phyloP scores from a whole-genome alignment of 2,797 vertebrate genomes.

The Emydoidea blandingii region DNA sequence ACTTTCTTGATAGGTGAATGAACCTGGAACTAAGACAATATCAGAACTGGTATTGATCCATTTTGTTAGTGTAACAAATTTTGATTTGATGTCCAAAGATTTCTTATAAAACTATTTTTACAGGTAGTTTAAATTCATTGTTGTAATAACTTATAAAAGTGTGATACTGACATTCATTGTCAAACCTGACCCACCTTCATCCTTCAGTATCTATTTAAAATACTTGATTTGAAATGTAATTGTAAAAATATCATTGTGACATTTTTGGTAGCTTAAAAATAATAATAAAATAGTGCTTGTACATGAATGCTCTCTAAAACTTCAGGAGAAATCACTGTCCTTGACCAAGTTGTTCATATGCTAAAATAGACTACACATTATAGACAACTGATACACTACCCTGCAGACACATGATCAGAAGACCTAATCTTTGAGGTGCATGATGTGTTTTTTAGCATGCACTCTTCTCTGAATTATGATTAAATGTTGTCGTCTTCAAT shows the following conservation, averaged over 20 bases:
- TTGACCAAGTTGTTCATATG: background rate
- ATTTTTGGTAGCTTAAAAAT: background rate
- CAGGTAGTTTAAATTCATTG: constrained; percentile 38
- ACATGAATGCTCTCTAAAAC: background rate
- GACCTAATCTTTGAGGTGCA: background rate
- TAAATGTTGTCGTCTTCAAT: background rate
- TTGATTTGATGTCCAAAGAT: constrained; percentile 8
- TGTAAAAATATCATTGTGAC: background rate
- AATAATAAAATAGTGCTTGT: background rate
- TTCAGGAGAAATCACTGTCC: background rate
- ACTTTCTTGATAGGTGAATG: constrained; percentile 50
- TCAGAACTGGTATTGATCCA: background rate
- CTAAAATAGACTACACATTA: background rate
- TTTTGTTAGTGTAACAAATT: constrained; percentile 44
- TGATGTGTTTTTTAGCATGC: background rate
- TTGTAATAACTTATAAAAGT: constrained; percentile 44
- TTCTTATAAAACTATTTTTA: constrained; percentile 50
- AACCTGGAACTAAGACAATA: constrained; percentile 50
- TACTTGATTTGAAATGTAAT: constrained; percentile 42
- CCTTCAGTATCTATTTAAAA: constrained; percentile 18
- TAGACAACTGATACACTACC: too few species aligned
- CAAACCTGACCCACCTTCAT: too few species aligned
- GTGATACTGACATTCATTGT: too few species aligned
- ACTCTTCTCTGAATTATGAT: background rate
- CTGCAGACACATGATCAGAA: background rate